Conservation (phyloP, 2,888 invertebrate species). For the Spodoptera picta region DNA sequence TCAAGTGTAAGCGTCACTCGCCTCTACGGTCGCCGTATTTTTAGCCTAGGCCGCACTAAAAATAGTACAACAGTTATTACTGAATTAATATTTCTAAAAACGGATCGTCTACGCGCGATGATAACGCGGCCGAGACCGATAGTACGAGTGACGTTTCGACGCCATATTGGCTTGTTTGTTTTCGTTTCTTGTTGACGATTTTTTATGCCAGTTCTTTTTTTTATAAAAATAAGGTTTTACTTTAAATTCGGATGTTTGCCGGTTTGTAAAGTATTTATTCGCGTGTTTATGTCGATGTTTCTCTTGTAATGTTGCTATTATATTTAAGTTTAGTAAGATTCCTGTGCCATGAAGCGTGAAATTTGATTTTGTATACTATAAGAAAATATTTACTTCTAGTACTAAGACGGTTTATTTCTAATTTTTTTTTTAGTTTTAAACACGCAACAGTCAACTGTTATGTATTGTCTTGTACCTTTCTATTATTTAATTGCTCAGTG, state of each 20-base stretch:
- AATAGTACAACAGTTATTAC: slow-evolving; percentile 87
- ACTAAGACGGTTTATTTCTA: too few relatives aligned
- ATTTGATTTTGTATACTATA: neutral
- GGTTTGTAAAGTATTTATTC: slow-evolving; percentile 9
- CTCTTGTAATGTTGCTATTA: neutral
- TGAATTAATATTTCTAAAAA: slow-evolving; percentile 89
- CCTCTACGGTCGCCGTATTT: slow-evolving; percentile 78
- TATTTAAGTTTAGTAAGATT: neutral
- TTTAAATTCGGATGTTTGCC: slow-evolving; percentile 11
- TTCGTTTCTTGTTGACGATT: slow-evolving; percentile 65
- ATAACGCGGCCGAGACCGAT: slow-evolving; percentile 84
- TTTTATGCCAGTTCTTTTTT: slow-evolving; percentile 44
- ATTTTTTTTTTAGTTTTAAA: neutral
- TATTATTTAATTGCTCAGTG: slow-evolving; percentile 52
- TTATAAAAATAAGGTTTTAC: slow-evolving; percentile 19
- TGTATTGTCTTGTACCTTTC: slow-evolving; percentile 37
- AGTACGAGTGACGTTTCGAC: slow-evolving; percentile 74
- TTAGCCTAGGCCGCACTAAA: slow-evolving; percentile 88
- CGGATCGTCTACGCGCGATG: slow-evolving; percentile 84
- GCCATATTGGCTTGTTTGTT: slow-evolving; percentile 76
- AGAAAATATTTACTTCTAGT: too few relatives aligned
- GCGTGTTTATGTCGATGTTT: slow-evolving; percentile 3
- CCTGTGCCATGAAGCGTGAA: neutral
- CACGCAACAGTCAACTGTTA: slow-evolving; percentile 9
- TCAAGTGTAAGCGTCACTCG: slow-evolving; percentile 83